These are phyloP conservation scores for Agraylea sexmaculata DNA, from an alignment of 1,140 invertebrate genomes.

Conservation along the genomic window DNA sequence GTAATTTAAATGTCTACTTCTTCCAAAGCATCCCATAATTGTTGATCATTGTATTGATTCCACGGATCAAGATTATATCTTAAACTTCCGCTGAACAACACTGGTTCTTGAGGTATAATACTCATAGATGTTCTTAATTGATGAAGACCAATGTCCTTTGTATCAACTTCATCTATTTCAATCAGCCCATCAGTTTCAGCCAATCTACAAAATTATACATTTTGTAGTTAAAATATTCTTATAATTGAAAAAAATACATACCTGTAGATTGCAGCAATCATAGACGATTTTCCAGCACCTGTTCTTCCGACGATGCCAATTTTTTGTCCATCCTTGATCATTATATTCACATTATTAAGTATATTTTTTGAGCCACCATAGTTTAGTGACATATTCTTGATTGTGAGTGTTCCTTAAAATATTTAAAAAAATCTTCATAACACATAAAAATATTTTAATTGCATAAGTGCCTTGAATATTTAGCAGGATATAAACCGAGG, in stretches of 20 bases:
- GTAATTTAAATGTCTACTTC: too few relatives aligned
- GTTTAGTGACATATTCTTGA: too few relatives aligned
- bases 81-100: slow-evolving; percentile 51
- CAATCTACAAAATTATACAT: slow-evolving; percentile 25
- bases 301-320: slow-evolving; percentile 56
- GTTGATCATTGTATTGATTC: slow-evolving; percentile 40
- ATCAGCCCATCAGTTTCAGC: slow-evolving; percentile 36
- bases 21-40: slow-evolving; percentile 60
- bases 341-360: slow-evolving; percentile 47
- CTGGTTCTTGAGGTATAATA: slow-evolving; percentile 58
- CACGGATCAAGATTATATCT: slow-evolving; percentile 60
- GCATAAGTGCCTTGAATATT: slow-evolving; percentile 36
- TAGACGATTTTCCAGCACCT: slow-evolving; percentile 62
- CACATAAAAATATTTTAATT: neutral
- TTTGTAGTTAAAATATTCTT: slow-evolving; percentile 11
- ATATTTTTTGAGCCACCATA: slow-evolving; percentile 44
- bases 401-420: too few relatives aligned
- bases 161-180: slow-evolving; percentile 45
- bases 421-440: too few relatives aligned
- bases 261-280: slow-evolving; percentile 56
- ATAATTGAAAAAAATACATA: slow-evolving; percentile 9
- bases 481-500: slow-evolving; percentile 6
- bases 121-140: slow-evolving; percentile 49
- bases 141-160: slow-evolving; percentile 42
- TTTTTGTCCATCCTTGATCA: slow-evolving; percentile 49